Percentiles rank a stretch among this genome's conserved stretches.
Conservation (phyloP, 2,797 vertebrate genomes). For the Lepus townsendii region DNA sequence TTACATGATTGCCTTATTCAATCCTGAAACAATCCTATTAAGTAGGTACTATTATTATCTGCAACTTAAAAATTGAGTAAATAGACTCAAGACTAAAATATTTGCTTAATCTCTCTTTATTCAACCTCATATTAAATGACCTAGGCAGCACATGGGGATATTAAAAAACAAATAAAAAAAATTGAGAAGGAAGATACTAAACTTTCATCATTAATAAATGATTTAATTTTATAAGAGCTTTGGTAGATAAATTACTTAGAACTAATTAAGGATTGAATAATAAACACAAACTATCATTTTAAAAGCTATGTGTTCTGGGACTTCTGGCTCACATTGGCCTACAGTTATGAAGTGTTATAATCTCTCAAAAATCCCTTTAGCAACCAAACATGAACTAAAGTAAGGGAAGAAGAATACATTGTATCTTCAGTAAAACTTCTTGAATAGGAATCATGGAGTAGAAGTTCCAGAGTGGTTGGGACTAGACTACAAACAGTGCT, state of each 20-base stretch:
- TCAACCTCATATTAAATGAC: neutral
- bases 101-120: neutral
- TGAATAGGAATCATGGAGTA: neutral
- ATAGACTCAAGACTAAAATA: neutral
- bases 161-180: conserved; percentile 26
- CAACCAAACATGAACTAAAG: neutral
- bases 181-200: neutral
- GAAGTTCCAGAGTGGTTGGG: neutral
- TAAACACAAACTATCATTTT: neutral
- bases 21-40: conserved; percentile 6
- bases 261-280: conserved; percentile 1
- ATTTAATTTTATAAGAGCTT: neutral
- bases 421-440: neutral
- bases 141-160: neutral
- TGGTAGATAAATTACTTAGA: neutral
- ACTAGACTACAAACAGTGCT: neutral
- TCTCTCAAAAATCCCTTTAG: neutral
- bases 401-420: neutral
- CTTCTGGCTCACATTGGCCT: neutral
- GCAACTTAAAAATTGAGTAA: neutral
- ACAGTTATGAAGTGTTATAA: neutral
- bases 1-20: conserved; percentile 33
- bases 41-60: neutral
- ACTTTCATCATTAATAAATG: neutral
- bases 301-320: neutral